Base-by-base conservation (phyloP, 2,888 invertebrate species). In the Malacosoma neustria region DNA sequence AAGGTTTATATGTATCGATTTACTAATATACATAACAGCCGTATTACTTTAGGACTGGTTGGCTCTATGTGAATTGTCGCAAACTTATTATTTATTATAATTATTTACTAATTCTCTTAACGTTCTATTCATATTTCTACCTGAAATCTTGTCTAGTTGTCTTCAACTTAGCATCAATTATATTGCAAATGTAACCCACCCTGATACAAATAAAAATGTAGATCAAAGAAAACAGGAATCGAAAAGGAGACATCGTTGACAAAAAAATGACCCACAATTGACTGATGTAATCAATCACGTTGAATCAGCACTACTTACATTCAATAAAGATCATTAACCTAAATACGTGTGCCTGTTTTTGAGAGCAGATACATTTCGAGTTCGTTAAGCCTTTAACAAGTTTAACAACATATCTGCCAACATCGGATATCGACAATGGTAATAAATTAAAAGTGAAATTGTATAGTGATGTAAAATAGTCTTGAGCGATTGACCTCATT, bases 281-380 rank as follows among this genome's bases (percentile, higher is more conserved):
- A 39, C 45, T 54, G 36, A 50, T 46, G 45, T 46, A 51, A 58
- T 61, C 57, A 57, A 63, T 68, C 57, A 48, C 43, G 39, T 34
- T 40, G 40, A 41, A 46, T 45, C 43, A 42, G 40, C 43, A 48
- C 46, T 45, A 49, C 48, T 47, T 39, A 45, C 53, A 57, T 54
- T 56, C 51, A 55, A 67, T 57, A 61, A 61, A 60, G 54, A 60
- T 64, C 62, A 57, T 67, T 72, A 64, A 64, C 70, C 67, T 45
- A 55, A 56, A 66, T 65, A 62, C 55, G 57, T 56, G 42, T 33
- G 39, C 48, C 53, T 40, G 51, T 49, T 60, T 62, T 46, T 46
- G 48, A 48, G 22, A 49, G 35, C 40, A 54, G 43, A 52, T 56
- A 40, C 50, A 51, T 51, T 54, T 48, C 43, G 13, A 36, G 48